These are phyloP conservation scores for Drosophila dunni DNA, from an alignment of 1,140 invertebrate species.

Conservation along the genomic window DNA sequence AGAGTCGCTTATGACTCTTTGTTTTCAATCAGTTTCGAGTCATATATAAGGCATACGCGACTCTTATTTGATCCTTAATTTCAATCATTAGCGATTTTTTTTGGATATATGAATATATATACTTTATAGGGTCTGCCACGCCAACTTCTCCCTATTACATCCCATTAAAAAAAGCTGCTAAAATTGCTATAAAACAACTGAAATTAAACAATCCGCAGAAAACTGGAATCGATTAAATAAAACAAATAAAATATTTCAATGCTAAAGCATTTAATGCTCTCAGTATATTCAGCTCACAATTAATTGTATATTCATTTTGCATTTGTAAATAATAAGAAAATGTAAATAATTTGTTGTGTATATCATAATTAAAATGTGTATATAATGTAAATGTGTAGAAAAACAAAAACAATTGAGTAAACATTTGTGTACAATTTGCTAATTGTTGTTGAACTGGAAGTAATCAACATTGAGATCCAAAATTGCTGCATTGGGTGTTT, in stretches of 20 bases:
- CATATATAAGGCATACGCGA: too few species aligned
- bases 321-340: constrained; percentile 1
- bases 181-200: too few species aligned
- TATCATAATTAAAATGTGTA: constrained; percentile 4
- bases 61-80: too few species aligned
- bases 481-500: constrained; percentile 62
- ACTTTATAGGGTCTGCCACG: too few species aligned
- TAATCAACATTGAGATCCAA: constrained; percentile 79
- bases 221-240: not conserved
- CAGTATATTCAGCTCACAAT: constrained; percentile 13
- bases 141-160: too few species aligned
- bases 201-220: not conserved
- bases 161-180: too few species aligned
- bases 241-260: not conserved
- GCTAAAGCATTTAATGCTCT: constrained; percentile 13
- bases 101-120: too few species aligned
- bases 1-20: too few species aligned
- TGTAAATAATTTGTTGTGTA: not conserved
- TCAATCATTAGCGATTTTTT: too few species aligned
- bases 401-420: not conserved
- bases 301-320: constrained; percentile 23
- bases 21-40: too few species aligned
- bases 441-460: constrained; percentile 80
- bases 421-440: constrained; percentile 15
- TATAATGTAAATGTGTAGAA: constrained; percentile 3